These are phyloP conservation scores for Rhinoraja longicauda DNA, from an alignment of 2,797 vertebrate species.

Conservation along the genomic window DNA sequence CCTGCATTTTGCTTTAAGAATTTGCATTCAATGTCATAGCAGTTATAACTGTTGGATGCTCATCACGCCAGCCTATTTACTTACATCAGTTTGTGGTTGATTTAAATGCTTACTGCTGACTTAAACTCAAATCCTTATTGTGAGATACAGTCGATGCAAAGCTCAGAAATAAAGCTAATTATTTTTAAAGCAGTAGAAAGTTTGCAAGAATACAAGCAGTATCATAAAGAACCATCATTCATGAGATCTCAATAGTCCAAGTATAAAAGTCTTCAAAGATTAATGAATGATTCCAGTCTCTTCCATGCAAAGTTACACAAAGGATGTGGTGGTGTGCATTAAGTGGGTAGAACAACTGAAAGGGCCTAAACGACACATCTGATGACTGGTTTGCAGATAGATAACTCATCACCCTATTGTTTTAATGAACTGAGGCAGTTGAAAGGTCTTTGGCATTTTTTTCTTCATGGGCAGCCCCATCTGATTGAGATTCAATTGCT, in stretches of 20 bases:
- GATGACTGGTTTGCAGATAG: background rate
- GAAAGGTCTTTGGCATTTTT: background rate
- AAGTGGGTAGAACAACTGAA: background rate
- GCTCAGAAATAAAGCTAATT: background rate
- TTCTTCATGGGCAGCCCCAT: too few relatives aligned
- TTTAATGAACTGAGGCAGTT: background rate
- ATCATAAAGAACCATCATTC: background rate
- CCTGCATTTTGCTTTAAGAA: conserved; percentile 43
- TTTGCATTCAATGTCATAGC: conserved; percentile 47
- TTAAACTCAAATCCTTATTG: background rate
- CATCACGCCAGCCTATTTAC: background rate
- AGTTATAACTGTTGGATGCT: conserved; percentile 29
- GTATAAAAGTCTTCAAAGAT: background rate
- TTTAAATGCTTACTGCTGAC: background rate
- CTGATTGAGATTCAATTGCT: too few relatives aligned
- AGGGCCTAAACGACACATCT: too few relatives aligned
- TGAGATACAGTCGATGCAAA: background rate
- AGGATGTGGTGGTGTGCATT: background rate
- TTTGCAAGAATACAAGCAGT: background rate
- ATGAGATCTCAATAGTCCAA: background rate
- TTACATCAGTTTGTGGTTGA: background rate
- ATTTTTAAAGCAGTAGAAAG: background rate
- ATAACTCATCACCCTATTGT: background rate
- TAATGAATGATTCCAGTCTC: background rate
- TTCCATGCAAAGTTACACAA: background rate